phyloP scores from a whole-genome alignment of 2,113 vertebrate species.

The Ciconia stormi region DNA sequence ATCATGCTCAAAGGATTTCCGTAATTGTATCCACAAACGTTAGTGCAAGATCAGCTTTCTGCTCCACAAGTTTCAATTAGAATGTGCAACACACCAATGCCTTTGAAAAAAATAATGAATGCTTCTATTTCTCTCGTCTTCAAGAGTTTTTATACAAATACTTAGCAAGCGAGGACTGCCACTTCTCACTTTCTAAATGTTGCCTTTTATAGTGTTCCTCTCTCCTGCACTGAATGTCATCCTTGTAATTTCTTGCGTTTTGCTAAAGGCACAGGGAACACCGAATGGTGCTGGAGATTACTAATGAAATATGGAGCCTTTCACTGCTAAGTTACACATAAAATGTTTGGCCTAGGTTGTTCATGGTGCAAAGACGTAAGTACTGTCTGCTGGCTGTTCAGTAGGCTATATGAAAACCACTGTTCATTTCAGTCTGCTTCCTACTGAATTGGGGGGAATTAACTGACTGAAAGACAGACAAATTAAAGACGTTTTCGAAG shows the following conservation, averaged over 20 bases:
- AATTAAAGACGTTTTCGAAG: neutral
- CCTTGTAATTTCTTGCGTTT: slow-evolving; percentile 16
- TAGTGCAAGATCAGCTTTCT: slow-evolving; percentile 42
- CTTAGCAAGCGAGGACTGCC: neutral
- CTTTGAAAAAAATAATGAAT: neutral
- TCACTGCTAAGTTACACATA: neutral
- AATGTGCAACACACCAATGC: neutral
- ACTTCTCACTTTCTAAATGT: neutral
- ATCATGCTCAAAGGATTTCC: slow-evolving; percentile 41
- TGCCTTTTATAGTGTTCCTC: neutral
- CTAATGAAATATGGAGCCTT: neutral
- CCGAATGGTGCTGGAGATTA: neutral
- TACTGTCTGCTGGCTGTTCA: neutral
- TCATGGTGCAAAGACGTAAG: neutral
- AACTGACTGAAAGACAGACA: neutral
- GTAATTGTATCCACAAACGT: slow-evolving; percentile 1
- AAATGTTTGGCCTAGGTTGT: neutral
- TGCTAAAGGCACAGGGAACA: neutral
- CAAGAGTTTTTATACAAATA: neutral
- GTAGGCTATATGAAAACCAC: neutral
- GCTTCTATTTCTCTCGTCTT: neutral
- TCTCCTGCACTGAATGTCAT: neutral
- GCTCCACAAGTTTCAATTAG: slow-evolving; percentile 48
- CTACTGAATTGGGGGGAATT: neutral
- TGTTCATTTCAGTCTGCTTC: neutral